Evolutionary conservation across 2,888 invertebrate genomes (phyloP), one percentile per base, ranked within the genome.

Genomic region (Griposia aprilina): DNA sequence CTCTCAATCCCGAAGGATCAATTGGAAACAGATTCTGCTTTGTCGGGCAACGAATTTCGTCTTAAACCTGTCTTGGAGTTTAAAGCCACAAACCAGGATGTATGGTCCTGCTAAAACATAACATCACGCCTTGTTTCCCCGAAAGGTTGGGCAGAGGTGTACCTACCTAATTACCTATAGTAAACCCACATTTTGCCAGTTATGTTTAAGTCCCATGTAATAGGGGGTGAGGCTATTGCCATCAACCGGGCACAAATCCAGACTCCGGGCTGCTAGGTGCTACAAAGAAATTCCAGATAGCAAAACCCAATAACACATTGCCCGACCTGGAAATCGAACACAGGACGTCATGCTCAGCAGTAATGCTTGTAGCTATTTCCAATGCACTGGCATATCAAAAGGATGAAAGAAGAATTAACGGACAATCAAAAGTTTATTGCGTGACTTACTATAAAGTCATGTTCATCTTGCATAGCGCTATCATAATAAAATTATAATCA

Each of bases 391-490:
- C 45, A 23, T 65, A 11, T 5, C 11, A 30, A 30, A 59, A 30
- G 45, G n/a, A 77, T 45, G 20, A 41, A 41, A 11, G 10, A n/a
- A 15, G n/a, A 52, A n/a, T 7, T n/a, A 30, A 60, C 30, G 20
- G 3, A 59, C 55, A 63, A 36, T 69, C 11, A 30, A 80, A 80
- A 79, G 59, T 79, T 79, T 66, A 65, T 59, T 30, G 50, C 68
- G 30, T 50, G 48, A 57, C 70, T 78, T 78, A 13, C 30, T 41
- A 71, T 20, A 65, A 57, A 59, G 23, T 20, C 55, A 68, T 41
- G 65, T 45, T 66, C 59, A 70, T 81, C 69, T 70, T 23, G 6
- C 8, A 60, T 17, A 67, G 26, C 30, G 23, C 7, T 20, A 20
- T 11, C 48, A 65, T 65, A 1, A 74, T 59, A 26, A 59, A 41